Evolutionary conservation across 2,888 invertebrate species (phyloP), one percentile per base, ranked within the genome.

Genomic region (Phyto melanocephala): DNA sequence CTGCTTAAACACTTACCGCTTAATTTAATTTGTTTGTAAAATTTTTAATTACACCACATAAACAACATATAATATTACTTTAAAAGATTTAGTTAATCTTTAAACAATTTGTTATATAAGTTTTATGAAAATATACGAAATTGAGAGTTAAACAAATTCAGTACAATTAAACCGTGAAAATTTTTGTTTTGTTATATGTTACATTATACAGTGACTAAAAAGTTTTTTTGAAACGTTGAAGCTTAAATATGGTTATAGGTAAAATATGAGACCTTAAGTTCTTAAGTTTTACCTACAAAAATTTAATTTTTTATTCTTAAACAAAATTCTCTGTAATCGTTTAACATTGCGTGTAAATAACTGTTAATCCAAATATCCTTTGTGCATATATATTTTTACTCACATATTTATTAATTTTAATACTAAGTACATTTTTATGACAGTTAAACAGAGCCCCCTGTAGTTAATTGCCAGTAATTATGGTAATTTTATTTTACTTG

Each of bases 391-490:
- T 28, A 42, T 1, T 6, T 28, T 28, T 24, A 24, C n/a, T 20
- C n/a, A 24, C 2, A 15, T 70, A 42, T 15, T 24, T 35, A 60
- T 60, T 77, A 42, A 52, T 52, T 68, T 77, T 42, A 77, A 62
- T 52, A 40, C 11, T 37, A 28, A 8, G 20, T 47, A 47, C 33
- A 60, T 33, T 76, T 62, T 68, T 62, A 62, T 52, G 76, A 62
- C 52, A 62, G 60, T 77, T 77, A 42, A 60, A 68, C 28, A 47
- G n/a, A 56, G 20, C 20, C 2, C 22, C 15, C 15, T 10, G 24
- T 8, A 42, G 8, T 42, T 62, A 62, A 68, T 77, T 62, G 60
- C 22, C 17, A n/a, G 52, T 68, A 68, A 62, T 77, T 68, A 68
- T 68, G 52, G 68, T 40, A 52, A 68, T 68, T 60, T 52, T 15